Evolutionary conservation across 2,113 vertebrate genomes (phyloP), one percentile per base, ranked within the genome.

Genomic region (Coturnix japonica): DNA sequence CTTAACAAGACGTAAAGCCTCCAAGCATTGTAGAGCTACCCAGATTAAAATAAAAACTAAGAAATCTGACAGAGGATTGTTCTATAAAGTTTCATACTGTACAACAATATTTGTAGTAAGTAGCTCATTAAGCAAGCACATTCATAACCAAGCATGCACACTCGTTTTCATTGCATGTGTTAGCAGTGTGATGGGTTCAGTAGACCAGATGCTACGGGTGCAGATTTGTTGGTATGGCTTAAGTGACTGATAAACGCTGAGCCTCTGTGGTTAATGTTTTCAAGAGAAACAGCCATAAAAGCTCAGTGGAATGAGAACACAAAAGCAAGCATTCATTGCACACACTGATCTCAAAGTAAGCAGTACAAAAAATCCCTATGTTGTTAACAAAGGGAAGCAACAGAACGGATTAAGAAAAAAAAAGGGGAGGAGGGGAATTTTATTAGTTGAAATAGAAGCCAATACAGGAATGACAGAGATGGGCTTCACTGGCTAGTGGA

Each of bases 31-130:
- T 1, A 6, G 54, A 83, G 25, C 60, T 71, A 73, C 12, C 15
- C 61, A 69, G 35, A 54, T 88, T 70, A 46, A 39, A 89, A 66
- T 60, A 28, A 20, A 54, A 37, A 54, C n/a, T 53, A 30, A 28
- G 51, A 57, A 76, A 93, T 97, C 96, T 96, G 95, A 97, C 95
- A 96, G 95, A 97, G 95, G 95, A 96, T 37, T 95, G 49, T 46
- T 66, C 89, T 88, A 83, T 90, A 57, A 88, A 89, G 51, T 91
- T 78, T 84, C 72, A 71, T 11, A 76, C 11, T 80, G 69, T 37
- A 64, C 51, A 93, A 76, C 51, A 85, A 81, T 60, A 37, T 81
- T 60, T 39, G 73, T 26, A 82, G 74, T 19, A 51, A 85, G 77
- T 21, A 51, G 64, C 67, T 87, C 46, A 81, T 69, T 53, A 69